These are phyloP conservation scores for Nemotelus pantherinus DNA, from an alignment of 2,888 invertebrate species.

Conservation along the genomic window DNA sequence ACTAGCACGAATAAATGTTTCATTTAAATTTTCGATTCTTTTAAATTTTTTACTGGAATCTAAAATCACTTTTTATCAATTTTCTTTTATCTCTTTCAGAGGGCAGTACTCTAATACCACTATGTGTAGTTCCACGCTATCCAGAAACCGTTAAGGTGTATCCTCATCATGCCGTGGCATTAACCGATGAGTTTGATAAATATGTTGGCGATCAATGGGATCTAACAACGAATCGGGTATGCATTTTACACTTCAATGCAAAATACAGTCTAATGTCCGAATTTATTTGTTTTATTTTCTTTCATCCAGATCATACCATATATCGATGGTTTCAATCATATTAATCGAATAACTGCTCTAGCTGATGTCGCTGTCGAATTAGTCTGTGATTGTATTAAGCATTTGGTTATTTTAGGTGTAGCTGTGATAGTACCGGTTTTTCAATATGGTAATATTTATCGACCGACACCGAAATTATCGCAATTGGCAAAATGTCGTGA, in stretches of 20 bases:
- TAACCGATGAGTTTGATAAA: slow-evolving; percentile 74
- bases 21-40: too few species aligned
- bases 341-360: slow-evolving; percentile 79
- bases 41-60: too few species aligned
- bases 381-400: slow-evolving; percentile 83
- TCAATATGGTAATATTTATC: slow-evolving; percentile 80
- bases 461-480: slow-evolving; percentile 76
- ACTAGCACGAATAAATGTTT: too few species aligned
- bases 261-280: neutral
- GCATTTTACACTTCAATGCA: slow-evolving; percentile 45
- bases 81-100: slow-evolving; percentile 64
- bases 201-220: slow-evolving; percentile 80
- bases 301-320: slow-evolving; percentile 74
- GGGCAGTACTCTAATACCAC: slow-evolving; percentile 77
- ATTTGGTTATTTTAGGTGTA: slow-evolving; percentile 79
- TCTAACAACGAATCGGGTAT: slow-evolving; percentile 82
- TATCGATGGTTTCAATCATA: slow-evolving; percentile 84
- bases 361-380: slow-evolving; percentile 84
- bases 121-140: slow-evolving; percentile 78
- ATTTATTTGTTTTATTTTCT: too few species aligned
- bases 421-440: slow-evolving; percentile 81
- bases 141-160: slow-evolving; percentile 77
- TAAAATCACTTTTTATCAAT: too few species aligned
- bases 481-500: slow-evolving; percentile 72
- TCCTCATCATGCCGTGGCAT: slow-evolving; percentile 83